Percentiles rank a stretch among this genome's conserved stretches.
Evolutionary conservation across 2,888 invertebrate genomes (phyloP).

Genomic region (Frankliniella intonsa): DNA sequence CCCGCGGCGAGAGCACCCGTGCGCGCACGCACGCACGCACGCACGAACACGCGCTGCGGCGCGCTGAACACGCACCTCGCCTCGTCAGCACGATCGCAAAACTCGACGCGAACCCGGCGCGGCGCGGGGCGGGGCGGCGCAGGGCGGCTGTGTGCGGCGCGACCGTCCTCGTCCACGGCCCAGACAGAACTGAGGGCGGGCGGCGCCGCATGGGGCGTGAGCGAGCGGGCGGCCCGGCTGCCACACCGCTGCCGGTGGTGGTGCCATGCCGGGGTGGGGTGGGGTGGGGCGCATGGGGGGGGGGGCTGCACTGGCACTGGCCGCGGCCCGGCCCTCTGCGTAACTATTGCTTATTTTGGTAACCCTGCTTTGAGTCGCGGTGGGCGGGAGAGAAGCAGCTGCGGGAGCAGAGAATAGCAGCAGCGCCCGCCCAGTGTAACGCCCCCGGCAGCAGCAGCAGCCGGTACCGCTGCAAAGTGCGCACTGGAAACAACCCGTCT

Average conservation of each 20-base stretch:
- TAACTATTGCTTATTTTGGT: too few relatives aligned
- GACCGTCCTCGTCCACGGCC: not conserved
- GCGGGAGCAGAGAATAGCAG: too few relatives aligned
- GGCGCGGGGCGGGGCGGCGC: not conserved
- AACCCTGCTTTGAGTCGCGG: not conserved
- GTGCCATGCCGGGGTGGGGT: not conserved
- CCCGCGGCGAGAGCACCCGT: not conserved
- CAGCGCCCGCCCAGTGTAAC: too few relatives aligned
- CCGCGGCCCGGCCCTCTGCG: not conserved
- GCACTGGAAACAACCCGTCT: too few relatives aligned
- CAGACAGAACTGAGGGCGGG: not conserved
- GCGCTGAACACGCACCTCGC: too few relatives aligned
- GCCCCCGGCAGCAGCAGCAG: too few relatives aligned
- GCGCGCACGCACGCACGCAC: constrained; percentile 5
- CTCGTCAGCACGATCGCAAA: too few relatives aligned
- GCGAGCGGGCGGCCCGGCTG: too few relatives aligned
- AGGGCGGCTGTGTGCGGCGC: not conserved
- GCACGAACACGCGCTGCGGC: not conserved
- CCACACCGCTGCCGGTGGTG: not conserved
- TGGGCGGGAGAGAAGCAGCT: not conserved
- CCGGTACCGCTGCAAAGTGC: too few relatives aligned
- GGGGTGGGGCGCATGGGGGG: not conserved
- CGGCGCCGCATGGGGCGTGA: not conserved
- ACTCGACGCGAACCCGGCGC: not conserved
- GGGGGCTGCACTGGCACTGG: not conserved